Percentiles rank a stretch among this genome's conserved stretches.
Conservation (phyloP, 37 sponge, comb jelly and placozoan genomes). For the Crambe crambe region DNA sequence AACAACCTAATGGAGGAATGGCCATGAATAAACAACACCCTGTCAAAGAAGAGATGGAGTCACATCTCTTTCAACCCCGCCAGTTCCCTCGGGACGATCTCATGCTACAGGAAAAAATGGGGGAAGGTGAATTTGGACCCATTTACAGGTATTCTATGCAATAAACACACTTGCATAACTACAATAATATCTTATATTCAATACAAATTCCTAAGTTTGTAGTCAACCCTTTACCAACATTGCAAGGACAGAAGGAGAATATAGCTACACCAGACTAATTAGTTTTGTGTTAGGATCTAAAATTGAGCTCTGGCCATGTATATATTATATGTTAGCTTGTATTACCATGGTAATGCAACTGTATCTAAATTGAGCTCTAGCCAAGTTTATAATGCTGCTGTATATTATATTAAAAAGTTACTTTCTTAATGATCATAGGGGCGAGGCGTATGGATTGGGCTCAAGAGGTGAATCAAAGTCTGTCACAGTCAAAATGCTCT, state of each 20-base stretch:
- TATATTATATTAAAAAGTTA: too few relatives aligned
- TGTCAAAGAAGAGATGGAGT: background rate
- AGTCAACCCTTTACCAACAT: too few relatives aligned
- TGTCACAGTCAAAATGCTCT: conserved; percentile 68
- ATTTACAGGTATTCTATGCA: conserved; percentile 28
- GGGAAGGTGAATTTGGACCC: conserved; percentile 67
- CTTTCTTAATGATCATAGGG: too few relatives aligned
- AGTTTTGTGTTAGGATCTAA: too few relatives aligned
- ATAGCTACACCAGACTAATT: too few relatives aligned
- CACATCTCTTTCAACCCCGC: background rate
- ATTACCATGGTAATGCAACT: background rate
- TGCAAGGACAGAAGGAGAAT: too few relatives aligned
- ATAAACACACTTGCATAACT: background rate
- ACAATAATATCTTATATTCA: too few relatives aligned
- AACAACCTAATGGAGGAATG: background rate
- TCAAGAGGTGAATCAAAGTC: background rate
- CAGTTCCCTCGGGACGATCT: conserved; percentile 54
- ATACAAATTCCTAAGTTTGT: too few relatives aligned
- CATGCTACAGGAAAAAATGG: conserved; percentile 58
- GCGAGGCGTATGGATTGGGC: conserved; percentile 41
- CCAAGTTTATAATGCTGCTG: too few relatives aligned
- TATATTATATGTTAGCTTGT: too few relatives aligned
- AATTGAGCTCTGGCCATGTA: too few relatives aligned
- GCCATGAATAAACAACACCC: background rate
- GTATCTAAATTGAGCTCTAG: too few relatives aligned